Base-by-base conservation (phyloP, 2,888 invertebrate species). In the Hofmannophila pseudospretella region DNA sequence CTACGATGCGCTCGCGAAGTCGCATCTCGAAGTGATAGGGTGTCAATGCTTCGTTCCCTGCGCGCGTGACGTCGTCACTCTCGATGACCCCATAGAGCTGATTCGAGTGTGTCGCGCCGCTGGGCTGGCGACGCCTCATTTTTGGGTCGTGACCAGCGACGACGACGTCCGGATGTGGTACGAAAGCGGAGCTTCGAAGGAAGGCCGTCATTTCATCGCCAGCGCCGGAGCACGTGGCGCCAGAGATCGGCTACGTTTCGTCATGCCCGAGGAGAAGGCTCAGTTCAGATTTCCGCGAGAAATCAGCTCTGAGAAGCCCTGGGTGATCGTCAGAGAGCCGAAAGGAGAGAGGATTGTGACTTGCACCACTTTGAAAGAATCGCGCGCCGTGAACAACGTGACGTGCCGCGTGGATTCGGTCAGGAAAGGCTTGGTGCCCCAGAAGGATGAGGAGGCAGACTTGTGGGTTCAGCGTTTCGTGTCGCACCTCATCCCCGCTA, bases 21-120 rank as follows among this genome's bases (percentile, higher is more conserved):
- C 94, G 0, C 93, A 94, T 62, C 72, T 95, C 43, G 95, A 95
- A 74, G 80, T 91, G 19, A 68, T 94, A 39, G 94, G 94, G n/a
- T 95, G 95, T 63, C 91, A 91, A 54, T 94, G 94, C 59, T 94
- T 95, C 67, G 90, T 94, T 51, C 95, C 95, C 0, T 90, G 92
- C 33, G 89, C 93, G 12, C 90, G 91, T 41, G 94, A 95, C 59
- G 92, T 93, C 1, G 89, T 92, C 51, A 86, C 91, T n/a, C 69
- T 95, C 42, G 95, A 95, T 58, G 95, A 95, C 63, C 93, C 93
- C 0, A 69, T 93, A 47, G 93, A 94, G 68, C 80, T 95, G 42
- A 87, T 94, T 54, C 89, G 91, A 39, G 88, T 92, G 14, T 94
- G 94, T 58, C 90, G 91, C 20, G 85, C 88, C 2, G 89, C 90